phyloP scores from a whole-genome alignment of 2,113 vertebrate genomes.

The Myiozetetes cayanensis region DNA sequence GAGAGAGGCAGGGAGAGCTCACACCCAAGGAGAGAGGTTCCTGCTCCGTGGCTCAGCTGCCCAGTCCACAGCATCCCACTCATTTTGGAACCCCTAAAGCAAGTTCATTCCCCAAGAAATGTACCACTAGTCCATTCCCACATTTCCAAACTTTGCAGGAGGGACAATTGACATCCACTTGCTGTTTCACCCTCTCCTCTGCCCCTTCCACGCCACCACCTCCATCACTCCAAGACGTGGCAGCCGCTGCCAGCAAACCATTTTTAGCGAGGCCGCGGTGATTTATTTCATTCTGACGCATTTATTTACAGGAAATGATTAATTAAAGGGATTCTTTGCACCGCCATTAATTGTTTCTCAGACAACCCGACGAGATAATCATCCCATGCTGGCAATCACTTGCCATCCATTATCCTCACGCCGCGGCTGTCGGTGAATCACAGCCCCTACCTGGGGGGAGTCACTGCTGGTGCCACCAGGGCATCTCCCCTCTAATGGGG shows the following conservation, averaged over 20 bases:
- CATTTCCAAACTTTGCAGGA: background rate
- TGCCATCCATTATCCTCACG: conserved; percentile 51
- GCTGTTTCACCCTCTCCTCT: background rate
- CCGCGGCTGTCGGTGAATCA: background rate
- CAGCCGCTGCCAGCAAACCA: background rate
- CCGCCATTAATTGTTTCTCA: conserved; percentile 15
- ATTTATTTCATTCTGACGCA: background rate
- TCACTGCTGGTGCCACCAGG: conserved; percentile 44
- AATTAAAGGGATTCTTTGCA: conserved; percentile 47
- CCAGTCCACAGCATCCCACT: accelerated
- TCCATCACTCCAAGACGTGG: background rate
- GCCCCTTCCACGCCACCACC: background rate
- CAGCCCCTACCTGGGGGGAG: conserved; percentile 60
- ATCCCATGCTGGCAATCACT: conserved; percentile 46
- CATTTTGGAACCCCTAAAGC: background rate
- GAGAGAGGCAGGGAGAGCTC: too few species aligned
- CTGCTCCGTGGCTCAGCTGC: background rate
- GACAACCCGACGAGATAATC: conserved; percentile 65
- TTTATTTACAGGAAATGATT: conserved; percentile 64
- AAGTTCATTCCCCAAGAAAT: background rate
- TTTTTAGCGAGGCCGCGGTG: background rate
- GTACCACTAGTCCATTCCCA: background rate
- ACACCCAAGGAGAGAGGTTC: background rate
- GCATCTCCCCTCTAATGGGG: conserved; percentile 17
- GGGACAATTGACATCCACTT: background rate